These are phyloP conservation scores for Whitmania pigra DNA, from an alignment of 1,140 invertebrate species.

Conservation along the genomic window DNA sequence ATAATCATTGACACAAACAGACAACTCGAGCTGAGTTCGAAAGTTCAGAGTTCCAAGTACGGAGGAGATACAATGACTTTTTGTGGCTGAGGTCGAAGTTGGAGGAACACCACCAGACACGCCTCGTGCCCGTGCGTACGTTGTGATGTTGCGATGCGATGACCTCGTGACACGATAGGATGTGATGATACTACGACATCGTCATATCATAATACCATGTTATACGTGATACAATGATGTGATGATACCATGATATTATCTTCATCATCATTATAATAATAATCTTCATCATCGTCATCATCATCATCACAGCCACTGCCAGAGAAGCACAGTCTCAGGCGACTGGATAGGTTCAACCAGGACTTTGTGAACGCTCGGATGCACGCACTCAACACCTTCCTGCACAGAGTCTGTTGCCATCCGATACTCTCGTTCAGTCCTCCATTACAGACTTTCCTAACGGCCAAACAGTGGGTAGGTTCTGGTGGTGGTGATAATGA, in stretches of 20 bases:
- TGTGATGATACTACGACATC: no score
- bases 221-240: no score
- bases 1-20: constrained; percentile 34
- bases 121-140: constrained; percentile 53
- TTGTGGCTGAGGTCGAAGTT: constrained; percentile 57
- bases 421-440: constrained; percentile 59
- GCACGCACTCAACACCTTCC: constrained; percentile 57
- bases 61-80: constrained; percentile 63
- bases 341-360: constrained; percentile 59
- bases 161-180: no score
- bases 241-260: no score
- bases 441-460: constrained; percentile 56
- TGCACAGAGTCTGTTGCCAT: constrained; percentile 54
- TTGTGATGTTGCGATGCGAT: no score
- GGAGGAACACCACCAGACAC: constrained; percentile 54
- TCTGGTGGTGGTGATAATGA: background rate
- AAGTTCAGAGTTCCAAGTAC: constrained; percentile 54
- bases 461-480: constrained; percentile 51
- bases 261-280: no score
- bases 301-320: constrained; percentile 53
- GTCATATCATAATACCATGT: no score
- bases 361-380: constrained; percentile 60
- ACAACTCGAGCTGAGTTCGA: constrained; percentile 55
- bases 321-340: constrained; percentile 57
- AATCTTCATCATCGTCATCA: constrained; percentile 13